Conservation (phyloP, 1,140 invertebrate species). For the Helicoverpa armigera region DNA sequence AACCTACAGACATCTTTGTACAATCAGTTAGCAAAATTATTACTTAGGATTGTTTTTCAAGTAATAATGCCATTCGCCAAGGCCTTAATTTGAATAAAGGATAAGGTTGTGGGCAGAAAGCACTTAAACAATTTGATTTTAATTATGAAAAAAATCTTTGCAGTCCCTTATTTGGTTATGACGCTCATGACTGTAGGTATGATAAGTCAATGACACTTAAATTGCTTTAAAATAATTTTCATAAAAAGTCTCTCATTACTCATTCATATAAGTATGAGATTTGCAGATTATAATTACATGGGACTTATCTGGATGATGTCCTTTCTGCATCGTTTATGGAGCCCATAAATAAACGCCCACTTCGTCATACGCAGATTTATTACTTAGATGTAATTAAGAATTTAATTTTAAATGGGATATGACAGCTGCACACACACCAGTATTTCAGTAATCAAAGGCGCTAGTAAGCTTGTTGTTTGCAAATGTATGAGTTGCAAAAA, state of each 20-base stretch:
- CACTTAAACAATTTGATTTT: slow-evolving; percentile 40
- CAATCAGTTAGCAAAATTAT: slow-evolving; percentile 15
- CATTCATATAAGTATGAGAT: slow-evolving; percentile 28
- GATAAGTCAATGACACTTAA: slow-evolving; percentile 22
- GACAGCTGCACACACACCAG: slow-evolving; percentile 13
- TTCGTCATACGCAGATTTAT: slow-evolving; percentile 58
- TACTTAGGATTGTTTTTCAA: slow-evolving; percentile 13
- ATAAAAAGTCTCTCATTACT: slow-evolving; percentile 38
- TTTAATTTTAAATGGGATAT: slow-evolving; percentile 46
- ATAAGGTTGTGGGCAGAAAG: slow-evolving; percentile 35
- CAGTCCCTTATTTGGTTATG: slow-evolving; percentile 30
- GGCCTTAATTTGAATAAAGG: slow-evolving; percentile 37
- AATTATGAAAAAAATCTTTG: slow-evolving; percentile 40
- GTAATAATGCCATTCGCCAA: slow-evolving; percentile 4
- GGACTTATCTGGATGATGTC: slow-evolving; percentile 65
- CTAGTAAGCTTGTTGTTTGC: not conserved
- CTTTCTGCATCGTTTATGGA: slow-evolving; percentile 72
- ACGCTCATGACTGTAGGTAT: not conserved
- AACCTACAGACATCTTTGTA: slow-evolving; percentile 16
- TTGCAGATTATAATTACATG: slow-evolving; percentile 38
- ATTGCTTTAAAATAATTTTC: slow-evolving; percentile 41
- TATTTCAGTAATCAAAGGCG: slow-evolving; percentile 10
- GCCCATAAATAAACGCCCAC: slow-evolving; percentile 73
- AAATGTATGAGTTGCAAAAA: not conserved
- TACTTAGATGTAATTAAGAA: slow-evolving; percentile 66